These are phyloP conservation scores for Cirrhinus molitorella DNA, from an alignment of 2,797 vertebrate species.

Conservation along the genomic window DNA sequence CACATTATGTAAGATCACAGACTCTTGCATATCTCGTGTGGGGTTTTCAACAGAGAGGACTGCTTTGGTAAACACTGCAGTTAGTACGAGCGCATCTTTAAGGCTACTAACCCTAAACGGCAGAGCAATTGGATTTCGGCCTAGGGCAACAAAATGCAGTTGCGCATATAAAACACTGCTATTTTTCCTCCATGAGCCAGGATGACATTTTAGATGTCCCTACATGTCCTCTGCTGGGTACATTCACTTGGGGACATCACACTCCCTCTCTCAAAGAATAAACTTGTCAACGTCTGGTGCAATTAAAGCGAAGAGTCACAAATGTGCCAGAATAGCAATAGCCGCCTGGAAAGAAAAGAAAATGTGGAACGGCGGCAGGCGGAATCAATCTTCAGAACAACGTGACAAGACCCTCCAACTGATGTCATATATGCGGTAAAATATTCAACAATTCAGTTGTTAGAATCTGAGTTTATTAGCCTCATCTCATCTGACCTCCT, in stretches of 20 bases:
- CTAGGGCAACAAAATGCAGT: conserved; percentile 39
- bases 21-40: background rate
- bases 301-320: conserved; percentile 63
- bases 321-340: conserved; percentile 63
- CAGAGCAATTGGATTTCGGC: conserved; percentile 25
- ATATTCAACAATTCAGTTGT: conserved; percentile 69
- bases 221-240: conserved; percentile 17
- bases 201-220: conserved; percentile 53
- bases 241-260: conserved; percentile 32
- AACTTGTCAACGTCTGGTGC: conserved; percentile 66
- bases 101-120: conserved; percentile 39
- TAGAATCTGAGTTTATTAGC: conserved; percentile 70
- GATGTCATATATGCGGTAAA: conserved; percentile 59
- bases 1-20: conserved; percentile 28
- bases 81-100: conserved; percentile 15
- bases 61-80: background rate
- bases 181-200: conserved; percentile 29
- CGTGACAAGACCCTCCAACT: conserved; percentile 4
- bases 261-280: conserved; percentile 28
- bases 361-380: background rate
- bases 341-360: background rate
- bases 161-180: conserved; percentile 44
- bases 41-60: background rate
- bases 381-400: conserved; percentile 59
- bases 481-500: conserved; percentile 78